Percentiles rank a stretch among this genome's conserved stretches.
Conservation (phyloP, 2,797 vertebrate species). For the Hemibagrus guttatus region DNA sequence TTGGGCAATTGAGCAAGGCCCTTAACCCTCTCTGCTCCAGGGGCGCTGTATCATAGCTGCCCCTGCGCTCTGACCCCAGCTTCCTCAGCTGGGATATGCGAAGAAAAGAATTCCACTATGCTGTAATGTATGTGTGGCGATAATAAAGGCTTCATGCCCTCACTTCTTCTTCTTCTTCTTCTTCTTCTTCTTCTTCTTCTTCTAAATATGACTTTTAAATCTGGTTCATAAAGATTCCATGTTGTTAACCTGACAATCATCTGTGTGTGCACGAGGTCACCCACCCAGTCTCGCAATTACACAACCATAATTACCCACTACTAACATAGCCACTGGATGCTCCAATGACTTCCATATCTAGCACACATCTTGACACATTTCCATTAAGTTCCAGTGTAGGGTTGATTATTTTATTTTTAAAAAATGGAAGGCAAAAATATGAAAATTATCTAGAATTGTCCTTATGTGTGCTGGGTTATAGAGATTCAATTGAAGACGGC, state of each 20-base stretch:
- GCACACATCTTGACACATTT: slow-evolving; percentile 11
- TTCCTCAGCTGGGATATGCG: too few relatives aligned
- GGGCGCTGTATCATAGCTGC: too few relatives aligned
- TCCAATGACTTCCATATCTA: slow-evolving; percentile 22
- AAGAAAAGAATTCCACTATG: too few relatives aligned
- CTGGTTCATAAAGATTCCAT: slow-evolving; percentile 61
- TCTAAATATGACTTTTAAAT: slow-evolving; percentile 22
- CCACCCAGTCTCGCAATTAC: background rate
- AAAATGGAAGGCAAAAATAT: background rate
- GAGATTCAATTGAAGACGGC: background rate
- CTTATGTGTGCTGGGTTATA: background rate
- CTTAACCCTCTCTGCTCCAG: too few relatives aligned
- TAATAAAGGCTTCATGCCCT: too few relatives aligned
- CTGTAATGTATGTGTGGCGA: too few relatives aligned
- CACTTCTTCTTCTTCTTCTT: too few relatives aligned
- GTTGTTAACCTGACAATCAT: slow-evolving; percentile 59
- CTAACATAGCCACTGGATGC: background rate
- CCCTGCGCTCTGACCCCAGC: too few relatives aligned
- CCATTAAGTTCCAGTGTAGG: background rate
- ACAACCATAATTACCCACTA: slow-evolving; percentile 24
- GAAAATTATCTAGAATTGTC: background rate
- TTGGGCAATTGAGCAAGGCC: too few relatives aligned
- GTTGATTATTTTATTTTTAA: background rate
- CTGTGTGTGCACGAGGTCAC: slow-evolving; percentile 37
- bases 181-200: too few relatives aligned